These are phyloP conservation scores for Scomber colias DNA, from an alignment of 2,113 vertebrate species.

Conservation along the genomic window DNA sequence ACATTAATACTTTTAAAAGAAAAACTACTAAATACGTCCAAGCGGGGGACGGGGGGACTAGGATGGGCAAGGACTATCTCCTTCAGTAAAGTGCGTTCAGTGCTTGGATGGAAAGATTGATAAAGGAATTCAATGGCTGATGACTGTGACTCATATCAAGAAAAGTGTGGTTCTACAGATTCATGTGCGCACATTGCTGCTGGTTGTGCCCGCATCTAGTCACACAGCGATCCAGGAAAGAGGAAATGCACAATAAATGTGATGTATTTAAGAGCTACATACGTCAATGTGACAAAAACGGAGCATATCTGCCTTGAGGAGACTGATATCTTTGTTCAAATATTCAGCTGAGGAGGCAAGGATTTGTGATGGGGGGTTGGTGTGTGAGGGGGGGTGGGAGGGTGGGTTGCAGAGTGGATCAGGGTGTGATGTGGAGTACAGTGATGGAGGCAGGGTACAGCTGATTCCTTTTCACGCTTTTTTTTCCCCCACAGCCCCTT, in stretches of 20 bases:
- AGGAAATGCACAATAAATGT: conserved; percentile 41
- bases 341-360: conserved; percentile 62
- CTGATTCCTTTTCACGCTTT: conserved; percentile 45
- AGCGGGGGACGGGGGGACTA: too few relatives aligned
- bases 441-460: conserved; percentile 61
- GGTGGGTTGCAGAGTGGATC: conserved; percentile 22
- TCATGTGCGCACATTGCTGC: conserved; percentile 24
- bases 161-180: conserved; percentile 46
- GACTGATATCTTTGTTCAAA: conserved; percentile 69
- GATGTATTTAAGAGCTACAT: conserved; percentile 45
- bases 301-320: conserved; percentile 42
- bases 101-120: too few relatives aligned
- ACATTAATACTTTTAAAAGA: too few relatives aligned
- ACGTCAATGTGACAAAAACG: conserved; percentile 56
- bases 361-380: conserved; percentile 49
- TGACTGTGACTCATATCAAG: conserved; percentile 57
- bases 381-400: background rate
- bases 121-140: conserved; percentile 24
- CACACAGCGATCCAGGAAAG: conserved; percentile 24
- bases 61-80: too few relatives aligned
- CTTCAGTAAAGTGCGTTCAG: too few relatives aligned
- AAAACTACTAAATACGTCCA: too few relatives aligned
- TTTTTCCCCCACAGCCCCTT: conserved; percentile 16
- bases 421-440: conserved; percentile 52
- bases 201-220: conserved; percentile 7